Conservation (phyloP, 2,113 vertebrate species). For the Silurus meridionalis region DNA sequence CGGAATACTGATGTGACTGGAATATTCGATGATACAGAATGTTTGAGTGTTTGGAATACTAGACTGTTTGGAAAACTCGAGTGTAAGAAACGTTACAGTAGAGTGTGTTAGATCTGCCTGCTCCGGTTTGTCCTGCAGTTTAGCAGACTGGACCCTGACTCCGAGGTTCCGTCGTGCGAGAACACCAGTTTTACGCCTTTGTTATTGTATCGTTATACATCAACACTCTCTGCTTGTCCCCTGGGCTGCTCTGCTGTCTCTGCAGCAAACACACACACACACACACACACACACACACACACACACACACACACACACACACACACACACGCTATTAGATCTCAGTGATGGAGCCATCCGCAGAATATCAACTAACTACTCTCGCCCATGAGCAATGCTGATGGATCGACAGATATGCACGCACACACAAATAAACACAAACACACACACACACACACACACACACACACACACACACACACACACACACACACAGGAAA, state of each 20-base stretch:
- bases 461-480: slow-evolving; percentile 41
- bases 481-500: slow-evolving; percentile 28
- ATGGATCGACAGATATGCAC: slow-evolving; percentile 29
- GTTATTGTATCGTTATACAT: slow-evolving; percentile 59
- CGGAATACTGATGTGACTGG: background rate
- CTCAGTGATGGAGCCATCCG: slow-evolving; percentile 54
- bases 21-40: no score
- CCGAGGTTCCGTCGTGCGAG: slow-evolving; percentile 4
- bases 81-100: no score
- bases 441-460: slow-evolving; percentile 40
- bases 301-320: slow-evolving; percentile 35
- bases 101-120: background rate
- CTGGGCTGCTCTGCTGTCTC: slow-evolving; percentile 42
- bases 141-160: slow-evolving; percentile 8
- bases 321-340: slow-evolving; percentile 52
- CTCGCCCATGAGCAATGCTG: slow-evolving; percentile 39
- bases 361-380: slow-evolving; percentile 58
- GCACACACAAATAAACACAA: background rate
- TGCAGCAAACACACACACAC: slow-evolving; percentile 35
- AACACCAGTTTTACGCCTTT: slow-evolving; percentile 46
- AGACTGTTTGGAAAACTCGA: no score
- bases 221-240: slow-evolving; percentile 52
- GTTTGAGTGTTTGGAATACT: no score
- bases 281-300: slow-evolving; percentile 33
- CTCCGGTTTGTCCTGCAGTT: background rate